Evolutionary conservation across 2,797 vertebrate species (phyloP).

Genomic region (Cryptoblepharus egeriae): DNA sequence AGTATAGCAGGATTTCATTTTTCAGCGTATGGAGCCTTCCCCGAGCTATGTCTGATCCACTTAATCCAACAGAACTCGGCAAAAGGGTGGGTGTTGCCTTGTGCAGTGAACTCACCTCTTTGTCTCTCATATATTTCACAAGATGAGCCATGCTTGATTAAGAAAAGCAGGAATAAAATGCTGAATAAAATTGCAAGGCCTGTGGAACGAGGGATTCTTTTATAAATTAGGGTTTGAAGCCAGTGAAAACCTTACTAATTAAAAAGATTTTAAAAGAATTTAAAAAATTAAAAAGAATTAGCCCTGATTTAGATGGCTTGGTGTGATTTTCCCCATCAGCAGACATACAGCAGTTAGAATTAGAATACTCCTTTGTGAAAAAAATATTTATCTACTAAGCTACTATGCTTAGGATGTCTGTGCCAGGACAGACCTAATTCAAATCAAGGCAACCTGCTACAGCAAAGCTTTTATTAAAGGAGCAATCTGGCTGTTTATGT

Average conservation of each 20-base stretch:
- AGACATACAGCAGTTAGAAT: constrained; percentile 29
- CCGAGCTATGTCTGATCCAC: constrained; percentile 15
- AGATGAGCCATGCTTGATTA: accelerated
- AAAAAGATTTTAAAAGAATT: constrained; percentile 31
- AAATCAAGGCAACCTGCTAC: background rate
- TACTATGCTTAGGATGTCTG: background rate
- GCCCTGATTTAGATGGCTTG: constrained; percentile 18
- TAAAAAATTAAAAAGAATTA: constrained; percentile 18
- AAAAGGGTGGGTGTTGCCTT: background rate
- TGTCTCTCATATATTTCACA: constrained; percentile 22
- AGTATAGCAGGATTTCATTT: constrained; percentile 19
- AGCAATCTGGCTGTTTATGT: background rate
- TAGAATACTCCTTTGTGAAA: constrained; percentile 48
- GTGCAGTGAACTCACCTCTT: constrained; percentile 36
- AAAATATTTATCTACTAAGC: constrained; percentile 31
- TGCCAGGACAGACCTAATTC: background rate
- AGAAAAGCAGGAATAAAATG: background rate
- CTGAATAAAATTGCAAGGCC: background rate
- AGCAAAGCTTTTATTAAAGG: background rate
- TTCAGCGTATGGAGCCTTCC: constrained; percentile 38
- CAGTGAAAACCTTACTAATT: constrained; percentile 27
- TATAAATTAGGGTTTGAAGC: constrained; percentile 38
- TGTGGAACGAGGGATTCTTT: constrained; percentile 23
- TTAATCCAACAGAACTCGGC: constrained; percentile 41
- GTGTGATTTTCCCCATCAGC: constrained; percentile 32